Base-by-base conservation (phyloP, 2,113 vertebrate genomes). In the Dryoscopus gambensis region DNA sequence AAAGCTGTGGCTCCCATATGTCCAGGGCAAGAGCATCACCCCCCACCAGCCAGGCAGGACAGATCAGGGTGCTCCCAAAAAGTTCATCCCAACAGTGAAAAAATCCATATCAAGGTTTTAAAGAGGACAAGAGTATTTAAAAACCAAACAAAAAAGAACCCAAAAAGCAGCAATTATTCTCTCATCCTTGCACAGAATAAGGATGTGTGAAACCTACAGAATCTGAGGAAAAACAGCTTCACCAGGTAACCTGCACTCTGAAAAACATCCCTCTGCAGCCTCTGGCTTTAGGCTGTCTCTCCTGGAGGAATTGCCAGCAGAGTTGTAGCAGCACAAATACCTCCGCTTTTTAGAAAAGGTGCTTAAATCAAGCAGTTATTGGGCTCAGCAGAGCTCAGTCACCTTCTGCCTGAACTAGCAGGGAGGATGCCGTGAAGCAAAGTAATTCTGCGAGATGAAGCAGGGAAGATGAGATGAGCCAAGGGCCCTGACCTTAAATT, bases 381-480 rank as follows among this genome's bases (percentile, higher is more conserved):
- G 13, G 50, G 89, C 59, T 92, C 46, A 59, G 67, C 59, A 90
- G 75, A 76, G 82, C 86, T 85, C 83, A 13, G 67, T 16, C 14
- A 2, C 46, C 25, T 55, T 63, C 57, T 84, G 73, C 33, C 3
- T 7, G 62, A 30, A 15, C 4, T 5, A 47, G 76, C 37, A 53
- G 76, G 37, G 86, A 94, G 76, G 87, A 47, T 62, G 89, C 74
- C 77, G 31, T 6, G 69, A 56, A 91, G 79, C 46, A 39, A 13
- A 7, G 31, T 18, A 28, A 39, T 59, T 59, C 87, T 64, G 68
- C 3, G 15, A 18, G 19, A 40, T 37, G 35, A 30, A 91, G 62
- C 68, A 31, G 56, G 74, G 85, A 46, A 59, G 83, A 49, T 24
- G 70, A 88, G 76, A 63, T 11, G 91, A 96, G 84, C 94, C 86